Evolutionary conservation across 2,797 vertebrate genomes (phyloP).

Genomic region (Tenualosa ilisha): DNA sequence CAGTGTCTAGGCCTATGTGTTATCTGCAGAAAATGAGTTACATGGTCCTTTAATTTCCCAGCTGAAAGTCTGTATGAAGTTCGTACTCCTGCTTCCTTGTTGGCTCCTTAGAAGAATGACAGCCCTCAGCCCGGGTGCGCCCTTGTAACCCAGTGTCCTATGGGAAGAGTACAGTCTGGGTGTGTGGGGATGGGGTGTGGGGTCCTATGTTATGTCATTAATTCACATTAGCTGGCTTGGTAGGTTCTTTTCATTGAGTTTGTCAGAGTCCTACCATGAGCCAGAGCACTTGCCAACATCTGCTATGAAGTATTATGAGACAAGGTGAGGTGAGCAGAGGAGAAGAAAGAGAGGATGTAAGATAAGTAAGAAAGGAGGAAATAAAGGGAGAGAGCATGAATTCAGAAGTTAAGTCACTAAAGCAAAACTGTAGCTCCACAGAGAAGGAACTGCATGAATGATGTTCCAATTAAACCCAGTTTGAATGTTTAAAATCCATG

Average conservation of each 20-base stretch:
- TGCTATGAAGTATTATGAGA: neutral
- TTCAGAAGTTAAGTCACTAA: neutral
- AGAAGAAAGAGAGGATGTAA: neutral
- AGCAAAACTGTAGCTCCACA: neutral
- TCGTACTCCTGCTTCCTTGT: neutral
- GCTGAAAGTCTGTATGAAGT: neutral
- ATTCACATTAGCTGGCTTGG: neutral
- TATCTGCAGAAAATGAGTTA: neutral
- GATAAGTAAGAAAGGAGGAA: neutral
- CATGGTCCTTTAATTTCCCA: neutral
- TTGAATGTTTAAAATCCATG: constrained; percentile 1
- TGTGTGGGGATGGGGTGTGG: neutral
- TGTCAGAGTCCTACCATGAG: neutral
- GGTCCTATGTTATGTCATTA: neutral
- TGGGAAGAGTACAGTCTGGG: neutral
- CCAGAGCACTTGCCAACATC: neutral
- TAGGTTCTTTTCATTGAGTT: neutral
- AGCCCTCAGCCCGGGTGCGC: neutral
- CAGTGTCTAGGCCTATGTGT: neutral
- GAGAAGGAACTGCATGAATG: neutral
- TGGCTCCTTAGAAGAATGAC: neutral
- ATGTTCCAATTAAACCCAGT: neutral
- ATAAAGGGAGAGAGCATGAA: neutral
- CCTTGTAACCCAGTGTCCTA: neutral
- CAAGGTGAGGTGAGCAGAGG: neutral